Evolutionary conservation across 2,797 vertebrate species (phyloP).

Genomic region (Arremon brunneinucha): DNA sequence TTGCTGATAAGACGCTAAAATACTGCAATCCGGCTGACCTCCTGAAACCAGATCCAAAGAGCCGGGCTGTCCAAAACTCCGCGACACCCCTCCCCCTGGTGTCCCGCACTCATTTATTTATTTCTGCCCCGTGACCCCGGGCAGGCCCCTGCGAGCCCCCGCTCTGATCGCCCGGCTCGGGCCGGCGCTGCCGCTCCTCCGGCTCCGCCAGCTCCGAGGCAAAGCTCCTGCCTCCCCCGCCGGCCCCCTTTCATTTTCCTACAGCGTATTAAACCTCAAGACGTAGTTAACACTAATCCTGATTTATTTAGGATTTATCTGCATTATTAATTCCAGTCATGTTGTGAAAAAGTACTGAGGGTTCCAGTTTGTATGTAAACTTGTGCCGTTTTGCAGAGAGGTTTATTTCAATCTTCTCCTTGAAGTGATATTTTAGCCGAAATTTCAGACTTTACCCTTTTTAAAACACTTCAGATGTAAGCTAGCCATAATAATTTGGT

Average conservation of each 20-base stretch:
- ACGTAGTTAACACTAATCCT: slow-evolving; percentile 88
- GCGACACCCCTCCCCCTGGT: slow-evolving; percentile 33
- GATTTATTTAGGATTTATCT: slow-evolving; percentile 95
- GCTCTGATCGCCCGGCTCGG: slow-evolving; percentile 65
- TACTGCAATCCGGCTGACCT: slow-evolving; percentile 44
- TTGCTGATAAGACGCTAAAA: slow-evolving; percentile 54
- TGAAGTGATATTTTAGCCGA: slow-evolving; percentile 49
- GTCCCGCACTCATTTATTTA: too few species aligned
- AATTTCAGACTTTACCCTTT: slow-evolving; percentile 59
- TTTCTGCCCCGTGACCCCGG: too few species aligned
- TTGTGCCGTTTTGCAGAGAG: slow-evolving; percentile 48
- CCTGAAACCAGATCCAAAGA: slow-evolving; percentile 32
- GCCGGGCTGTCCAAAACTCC: slow-evolving; percentile 47
- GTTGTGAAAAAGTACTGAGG: slow-evolving; percentile 50
- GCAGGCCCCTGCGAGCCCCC: slow-evolving; percentile 64
- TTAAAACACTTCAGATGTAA: slow-evolving; percentile 61
- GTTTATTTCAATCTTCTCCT: slow-evolving; percentile 57
- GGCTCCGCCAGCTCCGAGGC: neutral
- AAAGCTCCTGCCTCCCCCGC: slow-evolving; percentile 50
- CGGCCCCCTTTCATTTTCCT: slow-evolving; percentile 74
- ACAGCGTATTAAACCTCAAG: slow-evolving; percentile 76
- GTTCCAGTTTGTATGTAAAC: slow-evolving; percentile 65
- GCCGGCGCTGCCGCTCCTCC: neutral
- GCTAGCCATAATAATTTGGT: slow-evolving; percentile 66
- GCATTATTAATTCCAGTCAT: slow-evolving; percentile 95